Base-by-base conservation (phyloP, 2,888 invertebrate genomes). In the Aleiodes testaceus region DNA sequence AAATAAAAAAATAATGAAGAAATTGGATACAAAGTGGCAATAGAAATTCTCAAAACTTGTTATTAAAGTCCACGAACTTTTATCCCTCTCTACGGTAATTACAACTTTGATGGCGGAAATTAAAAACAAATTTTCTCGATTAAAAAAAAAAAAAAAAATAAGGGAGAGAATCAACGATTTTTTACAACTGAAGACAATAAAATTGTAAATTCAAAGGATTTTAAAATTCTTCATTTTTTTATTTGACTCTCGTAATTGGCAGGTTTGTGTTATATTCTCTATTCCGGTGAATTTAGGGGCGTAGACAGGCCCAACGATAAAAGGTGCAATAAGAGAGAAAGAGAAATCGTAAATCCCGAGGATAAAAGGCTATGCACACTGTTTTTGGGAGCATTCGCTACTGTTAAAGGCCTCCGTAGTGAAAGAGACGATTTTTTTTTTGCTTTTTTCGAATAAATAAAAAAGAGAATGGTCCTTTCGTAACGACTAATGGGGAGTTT, bases 271-370 rank as follows among this genome's bases (percentile, higher is more conserved):
- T 53, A 53, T 53, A 53, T 53, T 52, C 52, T 52, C 52, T 52
- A 52, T 52, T 53, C 53, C 26, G n/a, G 53, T 11, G 14, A 42
- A 18, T 59, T 42, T 14, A 2, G 42, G 14, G 30, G 42, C 16
- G 42, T 59, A 59, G 42, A 59, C 59, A 59, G 59, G 20, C 30
- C 9, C 53, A 66, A 47, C 44, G 68, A 61, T 36, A 61, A 63
- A 36, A 42, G 50, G 6, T 50, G 52, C 30, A 49, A 50, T 50
- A 36, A 44, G 59, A 36, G 42, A 22, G 20, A 22, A 69, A 61
- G 49, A 14, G 52, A 42, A 52, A 72, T 72, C 72, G 69, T 72
- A 69, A 72, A 72, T 72, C 42, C 65, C 14, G 36, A 59, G 30
- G 20, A 68, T 65, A 72, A 72, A 72, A 66, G 69, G 65, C 64